Base-by-base conservation (phyloP, 35 echinoderm and acorn worm species). In the Ophioderma brevispina region DNA sequence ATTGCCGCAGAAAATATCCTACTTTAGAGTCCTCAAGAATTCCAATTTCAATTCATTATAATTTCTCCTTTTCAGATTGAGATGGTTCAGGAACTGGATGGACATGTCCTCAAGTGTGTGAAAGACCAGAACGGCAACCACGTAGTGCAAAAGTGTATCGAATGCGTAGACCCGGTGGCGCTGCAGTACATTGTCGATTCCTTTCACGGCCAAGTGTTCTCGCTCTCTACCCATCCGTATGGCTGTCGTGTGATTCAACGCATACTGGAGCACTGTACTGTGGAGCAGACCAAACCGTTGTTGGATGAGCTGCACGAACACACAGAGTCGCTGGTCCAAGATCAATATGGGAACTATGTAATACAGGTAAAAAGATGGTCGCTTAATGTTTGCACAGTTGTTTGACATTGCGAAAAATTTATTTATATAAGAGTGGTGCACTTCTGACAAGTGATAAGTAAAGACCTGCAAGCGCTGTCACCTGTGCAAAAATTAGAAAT, bases 121-220 rank as follows among this genome's bases (percentile, higher is more conserved):
- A 99, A 99, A 77, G 97, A 99, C 64, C 97, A 99, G 80, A 99
- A 99, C 78, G 97, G 97, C 79, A 99, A 99, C 85, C 97, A 99
- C 50, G 97, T 99, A 0, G 97, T 99, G 18, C 97, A 99, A 85
- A 99, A 99, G 91, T 99, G 97, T 41, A 99, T 99, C 3, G 97
- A 99, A 78, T 99, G 97, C 21, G 97, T 99, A 31, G 97, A 99
- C 25, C 97, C 97, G 0, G 87, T 80, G 11, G 94, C 93, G 11
- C 94, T 99, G 39, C 97, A 99, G 93, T 99, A 95, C 80, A 99
- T 99, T 39, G 94, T 99, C n/a, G 97, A 99, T 87, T 94, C 93
- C 28, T 99, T 99, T 88, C 78, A 94, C 35, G 84, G 93, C 32
- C 95, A 99, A 91, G 93, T 99, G 40, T 99, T 87, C 86, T 98